Base-by-base conservation (phyloP, 2,113 vertebrate genomes). In the Chaetops frenatus region DNA sequence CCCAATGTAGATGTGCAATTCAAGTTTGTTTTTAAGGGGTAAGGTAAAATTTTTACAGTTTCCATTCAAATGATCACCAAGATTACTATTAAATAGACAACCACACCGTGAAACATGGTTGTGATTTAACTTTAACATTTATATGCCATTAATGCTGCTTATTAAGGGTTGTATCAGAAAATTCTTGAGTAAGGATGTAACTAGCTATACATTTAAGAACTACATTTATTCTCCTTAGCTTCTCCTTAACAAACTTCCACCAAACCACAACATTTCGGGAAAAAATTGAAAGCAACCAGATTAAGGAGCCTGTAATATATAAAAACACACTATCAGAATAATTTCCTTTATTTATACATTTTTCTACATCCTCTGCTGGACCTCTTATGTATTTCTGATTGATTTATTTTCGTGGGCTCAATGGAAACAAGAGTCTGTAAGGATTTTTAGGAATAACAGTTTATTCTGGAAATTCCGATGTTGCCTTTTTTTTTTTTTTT, bases 1-100 rank as follows among this genome's bases (percentile, higher is more conserved):
- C 3, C 2, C 7, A 38, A 23, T 0, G 16, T 1, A 42, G 9
- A 78, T 13, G 2, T 8, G 16, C 15, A 84, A 35, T 38, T 78
- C 33, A 45, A 1, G 27, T 36, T 60, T 48, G 15, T 14, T 88
- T 88, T 54, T 60, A 67, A 71, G 24, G 13, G 13, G 1, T 8
- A 72, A 69, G 33, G 57, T 57, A 16, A 82, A 40, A 21, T 38
- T n/a, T 51, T 70, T 29, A 62, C 10, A 33, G 11, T 45, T 83
- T 81, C 16, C 31, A 61, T 50, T n/a, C 61, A 48, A 80, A 70
- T 15, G 1, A 77, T 13, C 29, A 40, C 6, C 45, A 72, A 57
- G 17, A 33, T 65, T 31, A 42, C 18, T 73, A 16, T 65, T 72
- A 56, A 81, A 66, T 2, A 92, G 16, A 20, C 15, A 64, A 65